Evolutionary conservation across 2,888 invertebrate genomes (phyloP).

Genomic region (Drosophila cracens): DNA sequence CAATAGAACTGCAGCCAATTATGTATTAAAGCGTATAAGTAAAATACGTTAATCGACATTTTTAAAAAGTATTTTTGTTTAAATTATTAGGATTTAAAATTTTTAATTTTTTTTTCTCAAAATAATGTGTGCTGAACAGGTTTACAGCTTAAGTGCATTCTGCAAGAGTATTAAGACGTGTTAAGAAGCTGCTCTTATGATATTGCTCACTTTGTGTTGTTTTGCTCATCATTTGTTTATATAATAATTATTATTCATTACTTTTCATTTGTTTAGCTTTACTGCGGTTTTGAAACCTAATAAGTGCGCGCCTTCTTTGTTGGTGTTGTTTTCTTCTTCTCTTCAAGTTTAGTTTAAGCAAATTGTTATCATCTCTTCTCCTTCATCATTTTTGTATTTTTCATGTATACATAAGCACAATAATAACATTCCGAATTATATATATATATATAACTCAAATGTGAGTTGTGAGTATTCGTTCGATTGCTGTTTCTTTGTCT

Average conservation of each 20-base stretch:
- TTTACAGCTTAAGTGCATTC: neutral
- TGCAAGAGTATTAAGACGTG: conserved; percentile 27
- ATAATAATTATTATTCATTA: conserved; percentile 59
- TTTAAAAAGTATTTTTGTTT: neutral
- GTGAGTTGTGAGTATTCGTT: conserved; percentile 22
- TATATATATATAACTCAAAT: conserved; percentile 19
- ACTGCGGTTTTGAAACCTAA: conserved; percentile 71
- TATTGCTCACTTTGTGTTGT: conserved; percentile 32
- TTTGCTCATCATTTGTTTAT: conserved; percentile 68
- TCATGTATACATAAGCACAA: conserved; percentile 11
- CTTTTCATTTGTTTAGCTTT: conserved; percentile 52
- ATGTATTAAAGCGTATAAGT: neutral
- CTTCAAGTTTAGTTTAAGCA: conserved; percentile 39
- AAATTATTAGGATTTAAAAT: neutral
- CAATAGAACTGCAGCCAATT: neutral
- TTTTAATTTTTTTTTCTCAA: neutral
- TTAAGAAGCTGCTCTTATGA: neutral
- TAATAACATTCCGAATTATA: conserved; percentile 19
- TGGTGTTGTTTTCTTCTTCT: conserved; percentile 7
- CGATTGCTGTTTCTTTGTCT: conserved; percentile 17
- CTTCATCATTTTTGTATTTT: conserved; percentile 21
- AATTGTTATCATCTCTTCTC: conserved; percentile 31
- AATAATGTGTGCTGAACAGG: neutral
- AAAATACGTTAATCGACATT: neutral
- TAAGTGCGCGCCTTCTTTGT: conserved; percentile 52